Evolutionary conservation across 2,113 vertebrate genomes (phyloP), one percentile per base, ranked within the genome.

Genomic region (Callospermophilus lateralis): DNA sequence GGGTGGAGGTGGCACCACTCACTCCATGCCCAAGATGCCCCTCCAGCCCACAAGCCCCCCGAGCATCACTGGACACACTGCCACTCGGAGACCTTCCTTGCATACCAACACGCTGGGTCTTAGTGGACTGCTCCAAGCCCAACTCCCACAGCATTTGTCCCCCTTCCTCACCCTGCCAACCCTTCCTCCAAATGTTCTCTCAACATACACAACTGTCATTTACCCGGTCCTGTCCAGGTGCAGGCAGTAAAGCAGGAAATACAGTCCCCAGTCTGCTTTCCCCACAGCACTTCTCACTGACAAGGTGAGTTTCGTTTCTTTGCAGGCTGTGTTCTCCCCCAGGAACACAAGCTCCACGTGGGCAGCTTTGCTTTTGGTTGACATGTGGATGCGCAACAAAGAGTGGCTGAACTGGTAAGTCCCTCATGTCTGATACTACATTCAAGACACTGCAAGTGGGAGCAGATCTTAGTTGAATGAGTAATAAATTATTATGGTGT

Each of bases 381-480:
- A 34, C 20, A 20, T 24, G n/a, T 6, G 26, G 34, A 53, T 0
- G 2, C 42, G 65, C 13, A 16, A 17, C 4, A 28, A 48, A 28
- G 7, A 58, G 0, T 0, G 79, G 79, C 3, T 24, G n/a, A 45
- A 12, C 0, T 20, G 26, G 13, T 4, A 32, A 84, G 37, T 37
- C 17, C 37, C 85, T 61, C 19, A 1, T 7, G 28, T 0, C 34
- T 6, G 22, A 67, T 55, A 6, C 34, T 28, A n/a, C 2, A 16
- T 15, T 37, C 76, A 34, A 15, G 0, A 19, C 0, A 3, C 67
- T 34, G 12, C 51, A 48, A 10, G 55, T 10, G 30, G 22, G 32
- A 37, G 28, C 1, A 12, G 6, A 13, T 10, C 55, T 6, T 4
- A 7, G 16, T 13, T 42, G 45, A 30, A 24, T 1, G 4, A 51